Evolutionary conservation across 2,797 vertebrate genomes (phyloP).

Genomic region (Lepilemur ruficaudatus): DNA sequence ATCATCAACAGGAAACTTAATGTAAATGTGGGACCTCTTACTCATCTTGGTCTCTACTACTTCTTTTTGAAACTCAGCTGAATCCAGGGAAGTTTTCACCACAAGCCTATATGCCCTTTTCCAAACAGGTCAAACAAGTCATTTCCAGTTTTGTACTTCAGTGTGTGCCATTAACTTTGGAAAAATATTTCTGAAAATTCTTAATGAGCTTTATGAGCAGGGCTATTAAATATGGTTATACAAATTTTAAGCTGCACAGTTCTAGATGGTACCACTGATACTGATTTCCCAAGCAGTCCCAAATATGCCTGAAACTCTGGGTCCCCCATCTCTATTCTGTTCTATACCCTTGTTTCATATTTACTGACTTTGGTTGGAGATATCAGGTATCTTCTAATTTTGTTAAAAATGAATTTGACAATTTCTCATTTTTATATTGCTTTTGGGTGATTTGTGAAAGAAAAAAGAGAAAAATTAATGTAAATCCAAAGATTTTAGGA

Average conservation of each 20-base stretch:
- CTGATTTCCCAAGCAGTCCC: not conserved
- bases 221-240: not conserved
- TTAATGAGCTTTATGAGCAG: not conserved
- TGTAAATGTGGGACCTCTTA: not conserved
- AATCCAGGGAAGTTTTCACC: not conserved
- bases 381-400: not conserved
- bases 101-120: not conserved
- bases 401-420: not conserved
- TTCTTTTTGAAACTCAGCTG: not conserved
- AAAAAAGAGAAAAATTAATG: not conserved
- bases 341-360: not conserved
- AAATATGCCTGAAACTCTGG: not conserved
- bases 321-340: not conserved
- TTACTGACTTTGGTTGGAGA: not conserved
- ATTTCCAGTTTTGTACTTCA: not conserved
- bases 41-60: not conserved
- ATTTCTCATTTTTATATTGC: not conserved
- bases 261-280: not conserved
- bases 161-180: not conserved
- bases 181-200: not conserved
- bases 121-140: not conserved
- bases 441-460: not conserved
- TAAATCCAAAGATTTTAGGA: not conserved
- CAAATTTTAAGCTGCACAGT: not conserved
- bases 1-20: not conserved